A percentile compares a stretch with the other conserved stretches of the same genome.
Conservation (phyloP, 2,113 vertebrate species). For the Labeo catla region DNA sequence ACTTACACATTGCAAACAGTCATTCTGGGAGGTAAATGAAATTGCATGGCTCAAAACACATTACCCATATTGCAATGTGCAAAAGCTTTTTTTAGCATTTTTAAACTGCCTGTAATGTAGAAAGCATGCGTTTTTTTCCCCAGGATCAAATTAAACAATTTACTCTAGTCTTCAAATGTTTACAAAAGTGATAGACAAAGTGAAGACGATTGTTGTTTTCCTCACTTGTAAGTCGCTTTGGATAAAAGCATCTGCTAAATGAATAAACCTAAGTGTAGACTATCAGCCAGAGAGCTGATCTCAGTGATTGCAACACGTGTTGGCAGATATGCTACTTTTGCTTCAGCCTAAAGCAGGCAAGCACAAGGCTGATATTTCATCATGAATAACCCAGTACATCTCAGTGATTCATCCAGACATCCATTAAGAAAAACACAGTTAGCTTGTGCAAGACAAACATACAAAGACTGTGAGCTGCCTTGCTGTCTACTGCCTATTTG, state of each 20-base stretch:
- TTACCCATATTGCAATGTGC: no score
- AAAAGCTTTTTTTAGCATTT: not conserved
- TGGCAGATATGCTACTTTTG: constrained; percentile 20
- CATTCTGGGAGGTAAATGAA: not conserved
- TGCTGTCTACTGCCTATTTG: not conserved
- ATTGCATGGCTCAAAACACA: not conserved
- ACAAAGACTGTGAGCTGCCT: not conserved
- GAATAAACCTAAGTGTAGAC: not conserved
- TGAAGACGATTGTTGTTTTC: not conserved
- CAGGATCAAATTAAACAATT: not conserved
- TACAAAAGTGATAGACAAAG: not conserved
- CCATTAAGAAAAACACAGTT: not conserved
- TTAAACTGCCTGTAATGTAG: not conserved
- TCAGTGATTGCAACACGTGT: constrained; percentile 11
- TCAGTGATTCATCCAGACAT: not conserved
- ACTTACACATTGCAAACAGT: not conserved
- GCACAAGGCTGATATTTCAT: not conserved
- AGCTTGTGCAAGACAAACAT: not conserved
- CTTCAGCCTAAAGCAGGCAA: not conserved
- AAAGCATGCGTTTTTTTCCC: not conserved
- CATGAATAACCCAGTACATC: not conserved
- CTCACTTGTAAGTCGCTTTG: not conserved
- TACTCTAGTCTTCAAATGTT: not conserved
- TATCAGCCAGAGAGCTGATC: constrained; percentile 9
- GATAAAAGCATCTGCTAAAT: not conserved